Conservation (phyloP, 35 echinoderm and acorn worm genomes). For the Amphiura filiformis region DNA sequence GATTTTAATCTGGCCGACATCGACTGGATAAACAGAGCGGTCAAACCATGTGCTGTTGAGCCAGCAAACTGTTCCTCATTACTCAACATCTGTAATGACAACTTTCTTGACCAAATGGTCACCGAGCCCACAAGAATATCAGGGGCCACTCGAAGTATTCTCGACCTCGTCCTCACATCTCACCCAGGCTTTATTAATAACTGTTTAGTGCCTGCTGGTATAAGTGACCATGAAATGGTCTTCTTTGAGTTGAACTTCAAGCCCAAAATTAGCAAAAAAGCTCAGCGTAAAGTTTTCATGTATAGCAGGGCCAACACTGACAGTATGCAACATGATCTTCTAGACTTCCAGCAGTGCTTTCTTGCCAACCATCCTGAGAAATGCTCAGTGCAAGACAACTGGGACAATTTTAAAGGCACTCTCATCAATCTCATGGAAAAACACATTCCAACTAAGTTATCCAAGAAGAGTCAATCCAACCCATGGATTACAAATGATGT, state of each 20-base stretch:
- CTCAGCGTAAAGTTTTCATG: neutral
- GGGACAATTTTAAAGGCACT: no score
- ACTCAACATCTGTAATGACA: constrained; percentile 52
- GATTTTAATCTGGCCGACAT: constrained; percentile 51
- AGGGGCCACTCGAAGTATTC: constrained; percentile 23
- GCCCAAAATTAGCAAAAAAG: neutral
- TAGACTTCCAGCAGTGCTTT: neutral
- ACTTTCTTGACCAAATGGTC: constrained; percentile 28
- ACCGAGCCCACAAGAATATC: constrained; percentile 15
- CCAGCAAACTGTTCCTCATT: constrained; percentile 21
- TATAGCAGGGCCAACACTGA: neutral
- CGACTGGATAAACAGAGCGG: constrained; percentile 28
- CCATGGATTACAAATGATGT: neutral
- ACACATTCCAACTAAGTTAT: neutral
- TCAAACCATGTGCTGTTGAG: constrained; percentile 32
- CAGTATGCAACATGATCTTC: neutral
- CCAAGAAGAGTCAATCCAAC: neutral
- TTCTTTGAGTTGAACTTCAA: constrained; percentile 22
- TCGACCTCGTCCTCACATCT: constrained; percentile 24
- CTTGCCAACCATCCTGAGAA: neutral
- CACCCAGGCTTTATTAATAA: constrained; percentile 34
- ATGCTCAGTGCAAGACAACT: no score
- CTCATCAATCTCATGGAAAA: neutral
- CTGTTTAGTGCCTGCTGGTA: constrained; percentile 24
- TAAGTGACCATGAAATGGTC: constrained; percentile 33